Conservation (phyloP, 1,140 invertebrate species). For the Rhopalosiphum maidis region DNA sequence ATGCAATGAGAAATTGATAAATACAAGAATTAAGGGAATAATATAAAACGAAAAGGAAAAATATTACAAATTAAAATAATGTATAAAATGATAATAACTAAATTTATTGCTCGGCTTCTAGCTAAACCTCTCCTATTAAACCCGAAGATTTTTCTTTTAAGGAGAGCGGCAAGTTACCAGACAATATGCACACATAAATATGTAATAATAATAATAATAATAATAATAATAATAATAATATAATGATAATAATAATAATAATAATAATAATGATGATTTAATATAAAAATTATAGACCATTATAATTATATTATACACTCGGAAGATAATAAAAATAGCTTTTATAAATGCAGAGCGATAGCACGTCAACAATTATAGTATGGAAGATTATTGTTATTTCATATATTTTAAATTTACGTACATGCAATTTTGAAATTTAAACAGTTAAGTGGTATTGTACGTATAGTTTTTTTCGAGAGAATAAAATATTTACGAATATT, state of each 20-base stretch:
- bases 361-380: background rate
- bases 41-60: background rate
- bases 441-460: background rate
- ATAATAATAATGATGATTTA: background rate
- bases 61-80: constrained; percentile 3
- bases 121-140: background rate
- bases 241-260: background rate
- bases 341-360: background rate
- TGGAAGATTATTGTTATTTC: constrained; percentile 5
- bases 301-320: constrained; percentile 3
- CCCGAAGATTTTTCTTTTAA: background rate
- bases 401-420: background rate
- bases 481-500: constrained; percentile 14
- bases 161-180: background rate
- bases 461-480: background rate
- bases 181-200: constrained; percentile 15
- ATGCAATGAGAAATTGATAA: background rate
- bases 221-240: constrained; percentile 13
- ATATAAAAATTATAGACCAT: background rate
- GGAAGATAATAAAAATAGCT: background rate
- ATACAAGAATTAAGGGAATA: background rate
- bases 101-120: background rate
- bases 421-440: background rate
- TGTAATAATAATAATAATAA: background rate
- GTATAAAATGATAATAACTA: constrained; percentile 3